Evolutionary conservation across 2,113 vertebrate genomes (phyloP), one percentile per base, ranked within the genome.

Genomic region (Prionailurus viverrinus): DNA sequence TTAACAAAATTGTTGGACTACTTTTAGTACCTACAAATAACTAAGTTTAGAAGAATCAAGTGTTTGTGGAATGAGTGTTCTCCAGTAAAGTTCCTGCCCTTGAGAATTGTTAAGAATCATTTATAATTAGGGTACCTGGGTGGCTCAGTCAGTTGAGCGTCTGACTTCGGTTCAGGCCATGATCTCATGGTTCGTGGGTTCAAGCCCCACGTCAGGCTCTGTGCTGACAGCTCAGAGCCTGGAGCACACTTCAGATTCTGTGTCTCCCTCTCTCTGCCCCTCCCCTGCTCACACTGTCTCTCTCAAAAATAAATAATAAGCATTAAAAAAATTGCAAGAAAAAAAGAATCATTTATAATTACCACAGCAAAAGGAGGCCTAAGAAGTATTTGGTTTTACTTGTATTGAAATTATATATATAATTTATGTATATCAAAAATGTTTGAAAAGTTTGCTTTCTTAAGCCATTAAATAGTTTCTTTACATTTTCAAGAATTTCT

Each of bases 31-130:
- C 31, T 65, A 87, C 74, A 63, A 63, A 87, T 88, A 78, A 74
- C 7, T 84, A 80, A 78, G 78, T 87, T 61, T 65, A 87, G 36
- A 95, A 96, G 51, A 91, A 79, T 88, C 58, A 73, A 71, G 31
- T 73, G 66, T 78, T 65, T 58, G n/a, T 82, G n/a, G 14, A 36
- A 79, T n/a, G 41, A 69, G 4, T 61, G 7, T 39, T 73, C 69
- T 15, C 36, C 41, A 31, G 16, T 19, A 21, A 97, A 58, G 63
- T 65, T 83, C 29, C 41, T 86, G 27, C 15, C 53, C n/a, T 39
- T 69, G 51, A 68, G 23, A 73, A 87, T n/a, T 58, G 31, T 93
- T 55, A 78, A 81, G 51, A 63, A 41, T 41, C 33, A 31, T 33
- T 71, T 53, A 15, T 61, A 82, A 39, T 79, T 79, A 94, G 45